Evolutionary conservation across 2,113 vertebrate species (phyloP).

Genomic region (Odontophorus gujanensis): DNA sequence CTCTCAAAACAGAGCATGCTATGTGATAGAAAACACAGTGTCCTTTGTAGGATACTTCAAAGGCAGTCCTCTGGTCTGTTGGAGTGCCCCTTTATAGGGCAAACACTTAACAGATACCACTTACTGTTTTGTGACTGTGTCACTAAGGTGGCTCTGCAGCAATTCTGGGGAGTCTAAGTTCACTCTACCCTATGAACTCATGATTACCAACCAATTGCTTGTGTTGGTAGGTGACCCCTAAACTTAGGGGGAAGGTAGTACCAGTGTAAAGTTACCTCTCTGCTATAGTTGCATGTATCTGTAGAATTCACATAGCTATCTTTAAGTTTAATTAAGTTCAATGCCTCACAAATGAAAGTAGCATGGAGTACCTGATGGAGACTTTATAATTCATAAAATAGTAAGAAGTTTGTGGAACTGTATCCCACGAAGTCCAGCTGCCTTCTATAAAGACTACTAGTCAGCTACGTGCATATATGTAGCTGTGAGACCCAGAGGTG

Average conservation of each 20-base stretch:
- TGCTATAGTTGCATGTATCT: not conserved
- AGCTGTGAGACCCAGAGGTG: not conserved
- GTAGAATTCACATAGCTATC: not conserved
- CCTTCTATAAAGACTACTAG: not conserved
- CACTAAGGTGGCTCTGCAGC: not conserved
- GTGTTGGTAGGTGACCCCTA: not conserved
- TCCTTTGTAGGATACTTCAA: not conserved
- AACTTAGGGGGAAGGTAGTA: not conserved
- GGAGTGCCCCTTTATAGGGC: not conserved
- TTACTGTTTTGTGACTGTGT: not conserved
- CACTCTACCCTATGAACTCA: not conserved
- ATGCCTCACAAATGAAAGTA: not conserved
- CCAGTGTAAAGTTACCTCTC: not conserved
- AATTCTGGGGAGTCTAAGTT: not conserved
- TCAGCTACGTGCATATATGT: not conserved
- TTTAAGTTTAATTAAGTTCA: not conserved
- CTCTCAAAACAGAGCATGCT: not conserved
- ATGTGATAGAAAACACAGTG: not conserved
- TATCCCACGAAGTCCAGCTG: not conserved
- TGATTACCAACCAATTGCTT: not conserved
- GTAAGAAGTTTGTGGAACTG: not conserved
- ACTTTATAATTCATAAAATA: not conserved
- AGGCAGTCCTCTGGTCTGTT: not conserved
- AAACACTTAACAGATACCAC: not conserved
- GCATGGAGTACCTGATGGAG: not conserved